phyloP scores from a whole-genome alignment of 1,140 invertebrate genomes.

The Neodiprion virginianus region DNA sequence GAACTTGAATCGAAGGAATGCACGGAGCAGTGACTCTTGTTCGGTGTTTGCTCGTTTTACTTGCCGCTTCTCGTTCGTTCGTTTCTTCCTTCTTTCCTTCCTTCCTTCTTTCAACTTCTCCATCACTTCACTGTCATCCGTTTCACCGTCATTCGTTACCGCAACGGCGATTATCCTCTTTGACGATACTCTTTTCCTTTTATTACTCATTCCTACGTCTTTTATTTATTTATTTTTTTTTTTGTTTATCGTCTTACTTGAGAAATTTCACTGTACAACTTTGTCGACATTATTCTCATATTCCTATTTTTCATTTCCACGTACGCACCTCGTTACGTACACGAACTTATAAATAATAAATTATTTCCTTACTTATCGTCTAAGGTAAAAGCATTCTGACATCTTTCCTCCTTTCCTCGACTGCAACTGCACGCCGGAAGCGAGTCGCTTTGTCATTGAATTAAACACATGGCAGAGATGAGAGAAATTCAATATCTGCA shows the following conservation, averaged over 20 bases:
- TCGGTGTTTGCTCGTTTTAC: slow-evolving; percentile 20
- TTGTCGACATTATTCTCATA: too few relatives aligned
- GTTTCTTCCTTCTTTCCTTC: background rate
- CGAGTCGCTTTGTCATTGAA: too few relatives aligned
- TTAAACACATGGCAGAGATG: too few relatives aligned
- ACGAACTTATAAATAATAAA: too few relatives aligned
- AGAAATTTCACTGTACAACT: background rate
- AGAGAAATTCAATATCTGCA: too few relatives aligned
- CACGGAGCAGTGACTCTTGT: slow-evolving; percentile 51
- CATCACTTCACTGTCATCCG: slow-evolving; percentile 13
- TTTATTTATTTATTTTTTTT: background rate
- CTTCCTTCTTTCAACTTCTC: background rate
- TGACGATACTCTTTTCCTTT: slow-evolving; percentile 8
- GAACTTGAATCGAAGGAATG: slow-evolving; percentile 58
- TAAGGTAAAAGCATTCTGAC: too few relatives aligned
- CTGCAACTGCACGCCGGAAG: too few relatives aligned
- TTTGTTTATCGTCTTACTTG: background rate
- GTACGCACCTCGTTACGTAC: too few relatives aligned
- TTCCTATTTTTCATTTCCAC: too few relatives aligned
- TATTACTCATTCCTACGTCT: slow-evolving; percentile 14
- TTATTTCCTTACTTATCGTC: too few relatives aligned
- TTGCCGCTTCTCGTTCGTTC: slow-evolving; percentile 28
- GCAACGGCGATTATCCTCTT: background rate
- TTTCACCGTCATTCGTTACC: slow-evolving; percentile 15
- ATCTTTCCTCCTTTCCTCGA: too few relatives aligned